Percentiles rank a stretch among this genome's conserved stretches.
Conservation (phyloP, 2,113 vertebrate genomes). For the Melanotaenia duboulayi region DNA sequence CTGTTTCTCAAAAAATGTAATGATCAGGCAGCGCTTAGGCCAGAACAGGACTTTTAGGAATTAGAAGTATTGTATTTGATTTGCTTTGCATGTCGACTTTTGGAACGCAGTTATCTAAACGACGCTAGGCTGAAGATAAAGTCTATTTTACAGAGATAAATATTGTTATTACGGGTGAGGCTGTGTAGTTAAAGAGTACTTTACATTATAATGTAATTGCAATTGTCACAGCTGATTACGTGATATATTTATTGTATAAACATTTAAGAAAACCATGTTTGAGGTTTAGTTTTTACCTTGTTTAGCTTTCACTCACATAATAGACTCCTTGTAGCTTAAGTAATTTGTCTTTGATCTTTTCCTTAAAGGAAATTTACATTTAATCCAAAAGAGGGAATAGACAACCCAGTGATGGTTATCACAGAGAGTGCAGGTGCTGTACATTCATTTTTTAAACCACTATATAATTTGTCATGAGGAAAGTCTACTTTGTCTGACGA, state of each 20-base stretch:
- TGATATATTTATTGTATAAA: neutral
- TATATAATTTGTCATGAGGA: neutral
- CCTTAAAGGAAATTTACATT: slow-evolving; percentile 89
- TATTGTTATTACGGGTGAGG: neutral
- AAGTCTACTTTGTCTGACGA: neutral
- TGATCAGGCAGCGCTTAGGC: neutral
- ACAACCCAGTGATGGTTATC: slow-evolving; percentile 91
- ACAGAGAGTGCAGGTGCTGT: slow-evolving; percentile 86
- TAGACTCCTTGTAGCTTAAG: neutral
- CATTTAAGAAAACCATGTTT: neutral
- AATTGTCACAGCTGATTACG: neutral
- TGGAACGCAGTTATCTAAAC: slow-evolving; percentile 21
- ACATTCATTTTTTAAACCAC: neutral
- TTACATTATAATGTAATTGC: neutral
- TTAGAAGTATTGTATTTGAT: neutral
- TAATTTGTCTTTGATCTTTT: slow-evolving; percentile 3
- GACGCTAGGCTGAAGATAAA: slow-evolving; percentile 49
- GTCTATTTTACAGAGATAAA: neutral
- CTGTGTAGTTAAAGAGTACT: neutral
- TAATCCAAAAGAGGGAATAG: slow-evolving; percentile 92
- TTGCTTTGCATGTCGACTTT: slow-evolving; percentile 20
- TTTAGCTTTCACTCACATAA: neutral
- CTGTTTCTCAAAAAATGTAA: neutral
- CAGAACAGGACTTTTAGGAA: neutral
- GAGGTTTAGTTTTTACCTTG: neutral